phyloP scores from a whole-genome alignment of 2,888 invertebrate species.

The Aquatica leii region DNA sequence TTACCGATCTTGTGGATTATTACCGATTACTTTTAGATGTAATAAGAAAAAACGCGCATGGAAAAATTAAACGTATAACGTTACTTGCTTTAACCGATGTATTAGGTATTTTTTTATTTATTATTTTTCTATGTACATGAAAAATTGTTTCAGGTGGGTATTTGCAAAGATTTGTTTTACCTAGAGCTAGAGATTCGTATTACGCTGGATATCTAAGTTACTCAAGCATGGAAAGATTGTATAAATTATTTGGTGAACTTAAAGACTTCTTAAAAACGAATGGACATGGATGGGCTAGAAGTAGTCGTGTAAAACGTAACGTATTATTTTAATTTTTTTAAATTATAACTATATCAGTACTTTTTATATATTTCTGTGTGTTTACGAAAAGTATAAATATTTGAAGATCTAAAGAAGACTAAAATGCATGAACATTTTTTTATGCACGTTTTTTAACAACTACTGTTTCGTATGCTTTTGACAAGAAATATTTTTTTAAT shows the following conservation, averaged over 20 bases:
- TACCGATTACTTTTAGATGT: conserved; percentile 52
- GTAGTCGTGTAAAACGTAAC: not conserved
- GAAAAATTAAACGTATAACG: conserved; percentile 55
- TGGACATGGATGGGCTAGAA: conserved; percentile 66
- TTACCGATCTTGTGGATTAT: conserved; percentile 56
- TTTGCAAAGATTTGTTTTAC: conserved; percentile 67
- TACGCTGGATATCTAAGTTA: conserved; percentile 70
- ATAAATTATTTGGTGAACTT: conserved; percentile 66
- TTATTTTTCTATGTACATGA: not conserved
- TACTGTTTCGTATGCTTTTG: too few relatives aligned
- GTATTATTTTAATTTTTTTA: too few relatives aligned
- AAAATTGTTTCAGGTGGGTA: conserved; percentile 70
- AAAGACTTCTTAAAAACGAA: conserved; percentile 67
- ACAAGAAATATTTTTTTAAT: too few relatives aligned
- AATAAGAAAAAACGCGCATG: conserved; percentile 48
- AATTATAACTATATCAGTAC: too few relatives aligned
- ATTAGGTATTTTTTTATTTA: conserved; percentile 49
- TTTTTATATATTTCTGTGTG: too few relatives aligned
- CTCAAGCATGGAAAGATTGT: conserved; percentile 64
- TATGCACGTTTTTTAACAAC: too few relatives aligned
- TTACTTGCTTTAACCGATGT: conserved; percentile 56
- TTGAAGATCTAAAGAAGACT: too few relatives aligned
- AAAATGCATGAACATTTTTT: too few relatives aligned
- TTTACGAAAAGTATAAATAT: too few relatives aligned
- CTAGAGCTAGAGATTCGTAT: conserved; percentile 67